A percentile compares a stretch with the other conserved stretches of the same genome.
Conservation (phyloP, 2,113 vertebrate genomes). For the Brachyhypopomus gauderio region DNA sequence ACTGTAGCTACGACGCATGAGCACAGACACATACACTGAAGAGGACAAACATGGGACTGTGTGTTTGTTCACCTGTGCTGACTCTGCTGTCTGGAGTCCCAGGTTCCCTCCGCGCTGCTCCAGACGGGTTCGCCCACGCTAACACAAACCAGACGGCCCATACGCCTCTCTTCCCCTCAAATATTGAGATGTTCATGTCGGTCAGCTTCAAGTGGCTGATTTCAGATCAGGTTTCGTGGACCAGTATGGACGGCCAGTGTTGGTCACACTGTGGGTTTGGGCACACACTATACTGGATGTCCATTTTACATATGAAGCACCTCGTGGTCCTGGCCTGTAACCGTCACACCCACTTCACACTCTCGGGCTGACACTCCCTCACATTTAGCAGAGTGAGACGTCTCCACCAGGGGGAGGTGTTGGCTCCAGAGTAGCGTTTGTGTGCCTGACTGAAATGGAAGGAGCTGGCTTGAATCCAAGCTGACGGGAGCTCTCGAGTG, state of each 20-base stretch:
- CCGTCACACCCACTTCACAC: too few species aligned
- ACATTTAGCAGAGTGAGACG: too few species aligned
- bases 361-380: too few species aligned
- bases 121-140: constrained; percentile 23
- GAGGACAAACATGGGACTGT: background rate
- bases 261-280: background rate
- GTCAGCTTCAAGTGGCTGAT: background rate
- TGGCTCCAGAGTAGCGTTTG: too few species aligned
- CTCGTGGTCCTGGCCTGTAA: too few species aligned
- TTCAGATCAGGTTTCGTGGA: constrained; percentile 1
- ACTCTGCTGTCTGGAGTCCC: background rate
- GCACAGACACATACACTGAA: background rate
- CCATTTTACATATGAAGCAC: background rate
- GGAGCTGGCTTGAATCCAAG: too few species aligned
- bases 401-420: too few species aligned
- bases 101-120: background rate
- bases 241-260: background rate
- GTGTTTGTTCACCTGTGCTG: constrained; percentile 21
- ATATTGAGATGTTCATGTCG: background rate
- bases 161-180: background rate
- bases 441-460: too few species aligned
- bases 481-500: too few species aligned
- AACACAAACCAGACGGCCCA: constrained; percentile 7
- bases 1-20: background rate
- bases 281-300: background rate